These are phyloP conservation scores for Vombatus ursinus DNA, from an alignment of 2,113 vertebrate species.

Conservation along the genomic window DNA sequence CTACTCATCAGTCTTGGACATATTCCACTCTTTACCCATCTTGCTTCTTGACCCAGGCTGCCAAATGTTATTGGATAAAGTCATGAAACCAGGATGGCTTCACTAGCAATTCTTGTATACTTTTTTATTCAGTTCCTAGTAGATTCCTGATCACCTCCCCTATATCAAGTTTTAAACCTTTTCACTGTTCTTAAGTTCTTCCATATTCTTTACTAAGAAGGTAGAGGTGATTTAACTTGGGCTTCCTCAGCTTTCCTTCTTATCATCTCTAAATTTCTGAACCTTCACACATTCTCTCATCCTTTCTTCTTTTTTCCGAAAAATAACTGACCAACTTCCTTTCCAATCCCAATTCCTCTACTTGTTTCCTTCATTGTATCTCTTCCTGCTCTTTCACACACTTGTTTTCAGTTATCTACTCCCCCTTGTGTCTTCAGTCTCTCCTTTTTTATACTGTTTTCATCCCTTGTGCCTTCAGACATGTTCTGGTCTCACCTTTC, in stretches of 20 bases:
- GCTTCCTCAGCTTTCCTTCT: neutral
- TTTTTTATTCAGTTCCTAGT: neutral
- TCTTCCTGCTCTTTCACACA: neutral
- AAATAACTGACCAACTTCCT: neutral
- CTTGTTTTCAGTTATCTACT: neutral
- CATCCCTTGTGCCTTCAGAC: neutral
- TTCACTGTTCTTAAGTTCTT: neutral
- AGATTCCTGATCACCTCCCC: neutral
- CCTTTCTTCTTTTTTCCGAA: neutral
- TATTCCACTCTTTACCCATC: neutral
- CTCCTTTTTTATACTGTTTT: neutral
- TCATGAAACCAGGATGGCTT: neutral
- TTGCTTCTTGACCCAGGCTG: neutral
- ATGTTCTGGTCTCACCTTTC: neutral
- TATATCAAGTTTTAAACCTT: neutral
- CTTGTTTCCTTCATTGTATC: neutral
- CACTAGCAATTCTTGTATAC: neutral
- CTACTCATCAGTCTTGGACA: neutral
- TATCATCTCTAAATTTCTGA: neutral
- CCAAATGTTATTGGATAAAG: neutral
- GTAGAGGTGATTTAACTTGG: neutral
- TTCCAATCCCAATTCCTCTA: neutral
- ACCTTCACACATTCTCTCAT: neutral
- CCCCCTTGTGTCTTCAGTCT: neutral
- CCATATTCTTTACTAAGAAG: neutral